phyloP scores from a whole-genome alignment of 35 echinoderm and acorn worm species.

The Nesometra sesokonis region DNA sequence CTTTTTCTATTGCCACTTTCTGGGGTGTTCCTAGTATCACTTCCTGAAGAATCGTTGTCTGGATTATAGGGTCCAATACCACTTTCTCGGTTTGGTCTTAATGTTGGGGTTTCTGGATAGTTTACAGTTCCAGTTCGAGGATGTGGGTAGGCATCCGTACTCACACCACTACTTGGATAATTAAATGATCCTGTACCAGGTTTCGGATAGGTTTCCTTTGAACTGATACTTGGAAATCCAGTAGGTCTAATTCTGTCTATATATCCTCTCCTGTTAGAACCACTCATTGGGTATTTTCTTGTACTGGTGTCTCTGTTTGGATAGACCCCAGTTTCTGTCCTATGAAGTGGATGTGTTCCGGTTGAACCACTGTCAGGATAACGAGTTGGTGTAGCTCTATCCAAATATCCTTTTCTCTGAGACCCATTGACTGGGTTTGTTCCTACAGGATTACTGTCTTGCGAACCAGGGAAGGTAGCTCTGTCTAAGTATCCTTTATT shows the following conservation, averaged over 20 bases:
- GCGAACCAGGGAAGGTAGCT: too few species aligned
- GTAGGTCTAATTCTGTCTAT: too few species aligned
- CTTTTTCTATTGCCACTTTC: neutral
- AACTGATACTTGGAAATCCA: too few species aligned
- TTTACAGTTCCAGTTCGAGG: neutral
- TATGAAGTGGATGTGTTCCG: too few species aligned
- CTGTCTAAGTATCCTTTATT: too few species aligned
- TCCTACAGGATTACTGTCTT: too few species aligned
- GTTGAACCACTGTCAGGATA: neutral
- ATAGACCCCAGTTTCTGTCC: too few species aligned
- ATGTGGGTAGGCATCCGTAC: neutral
- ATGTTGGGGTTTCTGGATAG: neutral
- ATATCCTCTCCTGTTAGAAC: too few species aligned
- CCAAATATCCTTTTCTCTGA: neutral
- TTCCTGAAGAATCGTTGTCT: neutral
- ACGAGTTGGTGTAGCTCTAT: neutral
- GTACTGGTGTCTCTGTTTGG: too few species aligned
- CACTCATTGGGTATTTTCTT: too few species aligned
- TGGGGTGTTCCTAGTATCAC: neutral
- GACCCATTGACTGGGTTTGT: neutral
- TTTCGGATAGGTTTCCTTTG: too few species aligned
- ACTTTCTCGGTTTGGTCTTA: neutral
- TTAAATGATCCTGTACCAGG: too few species aligned
- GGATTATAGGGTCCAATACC: neutral
- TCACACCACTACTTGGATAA: neutral